Evolutionary conservation across 2,113 vertebrate genomes (phyloP).

Genomic region (Tauraco erythrolophus): DNA sequence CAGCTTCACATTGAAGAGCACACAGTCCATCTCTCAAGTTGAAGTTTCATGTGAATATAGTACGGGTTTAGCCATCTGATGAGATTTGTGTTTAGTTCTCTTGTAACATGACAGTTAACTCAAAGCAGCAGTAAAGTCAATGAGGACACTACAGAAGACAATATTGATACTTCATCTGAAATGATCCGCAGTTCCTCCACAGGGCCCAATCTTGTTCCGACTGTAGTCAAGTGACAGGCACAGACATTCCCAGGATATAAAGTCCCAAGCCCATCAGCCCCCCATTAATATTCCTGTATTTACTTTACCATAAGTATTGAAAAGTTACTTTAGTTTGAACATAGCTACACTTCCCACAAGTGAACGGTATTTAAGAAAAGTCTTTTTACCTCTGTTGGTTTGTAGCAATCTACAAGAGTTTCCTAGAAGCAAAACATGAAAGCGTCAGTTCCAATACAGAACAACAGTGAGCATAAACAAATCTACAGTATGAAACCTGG

Average conservation of each 20-base stretch:
- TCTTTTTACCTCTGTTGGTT: conserved; percentile 92
- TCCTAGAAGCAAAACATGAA: conserved; percentile 82
- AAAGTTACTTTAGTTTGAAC: neutral
- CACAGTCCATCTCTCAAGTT: neutral
- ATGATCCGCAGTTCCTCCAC: neutral
- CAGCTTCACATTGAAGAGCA: neutral
- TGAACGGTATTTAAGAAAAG: conserved; percentile 57
- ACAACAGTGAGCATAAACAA: conserved; percentile 45
- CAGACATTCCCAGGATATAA: neutral
- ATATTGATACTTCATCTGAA: neutral
- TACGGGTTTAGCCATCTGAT: neutral
- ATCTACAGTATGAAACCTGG: neutral
- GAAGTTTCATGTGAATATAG: neutral
- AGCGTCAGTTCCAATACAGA: conserved; percentile 39
- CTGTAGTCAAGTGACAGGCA: neutral
- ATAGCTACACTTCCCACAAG: neutral
- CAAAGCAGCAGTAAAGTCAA: neutral
- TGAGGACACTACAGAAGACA: neutral
- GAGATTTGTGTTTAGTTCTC: neutral
- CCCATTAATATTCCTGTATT: neutral
- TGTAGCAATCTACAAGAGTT: conserved; percentile 94
- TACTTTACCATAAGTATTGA: neutral
- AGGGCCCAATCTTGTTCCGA: neutral
- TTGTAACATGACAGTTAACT: neutral
- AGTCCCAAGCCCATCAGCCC: neutral